Evolutionary conservation across 2,888 invertebrate species (phyloP), one percentile per base, ranked within the genome.

Genomic region (Parnassius mnemosyne): DNA sequence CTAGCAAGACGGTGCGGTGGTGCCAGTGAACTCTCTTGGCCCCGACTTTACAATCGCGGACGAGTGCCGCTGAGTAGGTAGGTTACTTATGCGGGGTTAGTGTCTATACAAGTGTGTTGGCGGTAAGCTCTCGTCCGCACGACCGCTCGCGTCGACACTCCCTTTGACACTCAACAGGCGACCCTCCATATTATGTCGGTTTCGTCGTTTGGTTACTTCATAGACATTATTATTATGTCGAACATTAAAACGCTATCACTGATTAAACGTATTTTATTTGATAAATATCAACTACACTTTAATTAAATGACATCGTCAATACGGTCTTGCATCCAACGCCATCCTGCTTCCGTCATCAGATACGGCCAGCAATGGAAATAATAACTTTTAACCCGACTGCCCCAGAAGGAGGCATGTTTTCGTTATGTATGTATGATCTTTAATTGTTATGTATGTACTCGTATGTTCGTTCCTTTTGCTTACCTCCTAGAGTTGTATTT

Each of bases 21-120:
- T 77, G 79, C 73, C 78, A 78, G 77, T 84, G 85, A 87, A 79
- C 84, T 77, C 77, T 75, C 74, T 76, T 78, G 82, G 80, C 79
- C 81, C 74, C 77, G 68, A 70, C 71, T 76, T 73, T 67, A 69
- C 72, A 75, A 70, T 72, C 75, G 68, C 70, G 67, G 65, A 67
- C 65, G 61, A 69, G 69, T 73, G 66, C 64, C 67, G 71, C 68
- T 68, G 69, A 73, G 70, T 73, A 76, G 76, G 71, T 78, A 72
- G 76, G 75, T 76, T 81, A 81, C 70, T 76, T 71, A 77, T 77
- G 70, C 76, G 72, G 65, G 64, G 64, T 68, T 68, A 68, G 73
- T 74, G 70, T 71, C 62, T 60, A 60, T 62, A 13, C 65, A 57
- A 64, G 67, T 69, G 68, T 63, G 52, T 57, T 65, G 67, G 65